Conservation (phyloP, 2,888 invertebrate genomes). For the Lottia gigantea region DNA sequence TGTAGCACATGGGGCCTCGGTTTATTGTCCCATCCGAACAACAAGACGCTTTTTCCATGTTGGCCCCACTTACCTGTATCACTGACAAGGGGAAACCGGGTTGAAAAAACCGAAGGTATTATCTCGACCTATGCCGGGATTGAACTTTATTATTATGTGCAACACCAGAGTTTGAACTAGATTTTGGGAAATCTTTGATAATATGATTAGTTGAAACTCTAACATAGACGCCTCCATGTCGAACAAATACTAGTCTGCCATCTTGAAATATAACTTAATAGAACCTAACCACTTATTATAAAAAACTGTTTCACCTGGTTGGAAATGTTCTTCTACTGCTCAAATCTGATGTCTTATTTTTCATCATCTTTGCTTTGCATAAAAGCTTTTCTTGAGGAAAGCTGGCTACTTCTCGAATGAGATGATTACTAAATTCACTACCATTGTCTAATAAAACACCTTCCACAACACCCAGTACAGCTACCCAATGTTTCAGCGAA, state of each 20-base stretch:
- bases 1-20: too few species aligned
- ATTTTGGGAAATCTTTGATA: neutral
- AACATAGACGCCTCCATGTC: neutral
- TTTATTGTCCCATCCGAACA: too few species aligned
- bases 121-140: too few species aligned
- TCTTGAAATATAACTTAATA: neutral
- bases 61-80: too few species aligned
- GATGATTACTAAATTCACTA: constrained; percentile 26
- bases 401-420: constrained; percentile 26
- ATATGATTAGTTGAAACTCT: neutral
- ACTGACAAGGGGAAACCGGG: too few species aligned
- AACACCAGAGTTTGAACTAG: too few species aligned
- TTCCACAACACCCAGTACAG: constrained; percentile 16
- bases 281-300: neutral
- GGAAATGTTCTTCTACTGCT: neutral
- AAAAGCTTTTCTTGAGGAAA: neutral
- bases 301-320: neutral
- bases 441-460: constrained; percentile 27
- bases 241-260: neutral
- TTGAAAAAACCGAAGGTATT: too few species aligned
- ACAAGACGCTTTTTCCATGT: too few species aligned
- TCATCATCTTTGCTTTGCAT: neutral
- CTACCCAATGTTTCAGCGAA: constrained; percentile 26
- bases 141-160: too few species aligned
- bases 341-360: neutral